Conservation (phyloP, 2,888 invertebrate genomes). For the Heliconius hortense region DNA sequence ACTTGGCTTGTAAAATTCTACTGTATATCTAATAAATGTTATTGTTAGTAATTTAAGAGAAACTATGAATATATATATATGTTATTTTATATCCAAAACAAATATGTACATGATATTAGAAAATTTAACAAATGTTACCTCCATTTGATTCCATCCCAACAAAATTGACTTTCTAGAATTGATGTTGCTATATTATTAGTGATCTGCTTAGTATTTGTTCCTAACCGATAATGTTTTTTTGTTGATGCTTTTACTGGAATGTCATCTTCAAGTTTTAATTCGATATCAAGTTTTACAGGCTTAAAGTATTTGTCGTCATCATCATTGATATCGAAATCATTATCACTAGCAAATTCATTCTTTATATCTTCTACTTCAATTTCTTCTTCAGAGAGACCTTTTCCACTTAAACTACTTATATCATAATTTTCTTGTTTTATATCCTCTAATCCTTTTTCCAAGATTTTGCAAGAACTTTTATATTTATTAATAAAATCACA, state of each 20-base stretch:
- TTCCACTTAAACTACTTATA: constrained; percentile 43
- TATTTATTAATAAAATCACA: constrained; percentile 63
- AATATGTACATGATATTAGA: constrained; percentile 15
- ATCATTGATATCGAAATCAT: constrained; percentile 35
- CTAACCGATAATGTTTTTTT: constrained; percentile 42
- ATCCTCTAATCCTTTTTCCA: constrained; percentile 54
- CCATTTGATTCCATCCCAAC: constrained; percentile 72
- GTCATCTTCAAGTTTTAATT: constrained; percentile 41
- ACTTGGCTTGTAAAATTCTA: too few species aligned
- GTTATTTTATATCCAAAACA: not conserved
- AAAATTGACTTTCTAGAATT: constrained; percentile 69
- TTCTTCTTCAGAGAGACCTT: constrained; percentile 46
- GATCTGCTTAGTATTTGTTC: constrained; percentile 40
- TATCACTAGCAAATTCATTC: constrained; percentile 48
- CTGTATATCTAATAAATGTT: not conserved
- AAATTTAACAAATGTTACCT: constrained; percentile 59
- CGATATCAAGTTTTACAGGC: constrained; percentile 24
- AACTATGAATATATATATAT: not conserved
- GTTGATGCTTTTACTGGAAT: constrained; percentile 27
- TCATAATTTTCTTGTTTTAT: constrained; percentile 57
- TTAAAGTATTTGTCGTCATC: constrained; percentile 31
- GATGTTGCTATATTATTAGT: constrained; percentile 66
- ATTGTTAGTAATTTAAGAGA: not conserved
- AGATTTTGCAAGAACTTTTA: constrained; percentile 56
- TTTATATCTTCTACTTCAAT: constrained; percentile 52